phyloP scores from a whole-genome alignment of 2,113 vertebrate species.

The Centrocercus urophasianus region DNA sequence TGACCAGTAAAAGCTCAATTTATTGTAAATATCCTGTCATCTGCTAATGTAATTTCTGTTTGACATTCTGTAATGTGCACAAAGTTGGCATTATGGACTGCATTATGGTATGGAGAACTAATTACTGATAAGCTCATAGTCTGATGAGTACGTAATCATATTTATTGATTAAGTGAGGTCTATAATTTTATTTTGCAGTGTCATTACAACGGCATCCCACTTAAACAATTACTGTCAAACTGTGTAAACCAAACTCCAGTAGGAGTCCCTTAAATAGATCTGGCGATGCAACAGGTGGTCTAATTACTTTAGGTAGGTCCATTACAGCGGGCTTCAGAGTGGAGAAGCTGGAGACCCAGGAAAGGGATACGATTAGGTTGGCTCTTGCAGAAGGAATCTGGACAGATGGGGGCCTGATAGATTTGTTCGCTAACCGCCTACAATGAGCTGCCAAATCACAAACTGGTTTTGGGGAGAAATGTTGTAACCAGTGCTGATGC shows the following conservation, averaged over 20 bases:
- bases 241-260: neutral
- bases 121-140: neutral
- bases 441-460: neutral
- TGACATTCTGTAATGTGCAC: fast-evolving
- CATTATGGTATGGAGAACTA: neutral
- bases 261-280: neutral
- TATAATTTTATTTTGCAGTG: neutral
- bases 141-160: neutral
- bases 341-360: neutral
- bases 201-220: neutral
- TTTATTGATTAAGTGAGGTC: slow-evolving; percentile 27
- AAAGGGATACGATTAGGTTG: neutral
- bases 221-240: slow-evolving; percentile 52
- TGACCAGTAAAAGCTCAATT: neutral
- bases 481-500: neutral
- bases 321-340: neutral
- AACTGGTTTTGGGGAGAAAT: neutral
- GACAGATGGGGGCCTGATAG: slow-evolving; percentile 2
- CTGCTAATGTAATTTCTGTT: neutral
- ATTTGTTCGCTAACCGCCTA: neutral
- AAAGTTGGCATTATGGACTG: neutral
- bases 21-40: neutral
- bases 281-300: slow-evolving; percentile 31
- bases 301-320: slow-evolving; percentile 43
- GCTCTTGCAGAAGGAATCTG: neutral